These are phyloP conservation scores for Heliconius congener DNA, from an alignment of 1,140 invertebrate genomes.

Conservation along the genomic window DNA sequence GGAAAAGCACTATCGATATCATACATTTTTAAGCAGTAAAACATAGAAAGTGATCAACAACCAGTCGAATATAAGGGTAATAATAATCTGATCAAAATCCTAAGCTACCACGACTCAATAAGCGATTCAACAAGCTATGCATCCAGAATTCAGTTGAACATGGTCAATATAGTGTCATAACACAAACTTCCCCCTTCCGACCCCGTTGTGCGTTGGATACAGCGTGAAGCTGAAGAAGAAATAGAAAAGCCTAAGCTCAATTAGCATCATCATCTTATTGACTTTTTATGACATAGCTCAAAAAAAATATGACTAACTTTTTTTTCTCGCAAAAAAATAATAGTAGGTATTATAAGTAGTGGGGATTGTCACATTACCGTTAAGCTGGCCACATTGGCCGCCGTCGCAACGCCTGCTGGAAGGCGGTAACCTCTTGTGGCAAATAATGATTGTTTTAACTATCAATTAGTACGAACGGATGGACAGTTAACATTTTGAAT, in stretches of 20 bases:
- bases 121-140: too few species aligned
- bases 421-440: slow-evolving; percentile 32
- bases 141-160: too few species aligned
- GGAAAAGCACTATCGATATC: too few species aligned
- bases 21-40: too few species aligned
- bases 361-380: slow-evolving; percentile 47
- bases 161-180: too few species aligned
- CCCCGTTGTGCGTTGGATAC: too few species aligned
- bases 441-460: slow-evolving; percentile 30
- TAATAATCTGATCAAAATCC: neutral
- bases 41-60: too few species aligned
- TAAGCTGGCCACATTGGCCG: slow-evolving; percentile 53
- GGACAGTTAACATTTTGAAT: slow-evolving; percentile 14
- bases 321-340: neutral
- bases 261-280: neutral
- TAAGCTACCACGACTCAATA: too few species aligned
- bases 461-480: slow-evolving; percentile 30
- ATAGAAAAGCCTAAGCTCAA: neutral
- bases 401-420: slow-evolving; percentile 32
- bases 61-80: neutral
- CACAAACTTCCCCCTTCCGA: too few species aligned
- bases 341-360: slow-evolving; percentile 20
- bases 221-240: too few species aligned
- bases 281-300: neutral
- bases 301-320: neutral